Base-by-base conservation (phyloP, 2,113 vertebrate species). In the Rhabdornis inornatus region DNA sequence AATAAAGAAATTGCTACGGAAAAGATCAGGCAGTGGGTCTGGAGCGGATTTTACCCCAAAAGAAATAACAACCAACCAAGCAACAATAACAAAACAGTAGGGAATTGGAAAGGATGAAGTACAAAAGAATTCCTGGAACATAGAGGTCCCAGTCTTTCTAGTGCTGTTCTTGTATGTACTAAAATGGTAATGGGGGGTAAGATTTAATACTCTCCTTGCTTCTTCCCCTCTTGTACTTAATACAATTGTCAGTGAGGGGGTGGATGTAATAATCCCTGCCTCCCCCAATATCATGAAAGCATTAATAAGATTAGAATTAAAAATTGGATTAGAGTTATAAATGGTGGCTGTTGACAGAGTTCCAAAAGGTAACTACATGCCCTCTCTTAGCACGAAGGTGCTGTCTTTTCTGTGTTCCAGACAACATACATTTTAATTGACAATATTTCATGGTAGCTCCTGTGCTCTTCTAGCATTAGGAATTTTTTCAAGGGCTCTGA, bases 391-490 rank as follows among this genome's bases (percentile, higher is more conserved):
- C 1, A 1, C n/a, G 53, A 63, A 47, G 37, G 28, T 59, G 18
- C 55, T 5, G 2, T 30, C 35, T 63, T 39, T 79, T 52, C 42
- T 78, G 13, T 3, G 1, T 72, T 75, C 9, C 33, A 42, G 63
- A 45, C 1, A 0, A 40, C 1, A 0, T 22, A 6, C 53, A 27
- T 80, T 76, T 83, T 59, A 66, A 42, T 20, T 37, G 23, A 30
- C 27, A 42, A 1, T 64, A 35, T 65, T 88, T 39, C 2, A 6
- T 49, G 13, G 42, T 70, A 71, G 21, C 20, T 77, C 15, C 59
- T 83, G 11, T 8, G 20, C 10, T 87, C n/a, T 70, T 70, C 17
- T n/a, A 59, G 64, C 19, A 49, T n/a, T 68, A 45, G 18, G 7
- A 27, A 3, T 39, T 68, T 82, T 74, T 63, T 49, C 15, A 21